Evolutionary conservation across 2,888 invertebrate species (phyloP), one percentile per base, ranked within the genome.

Genomic region (Pseudoips prasinana): DNA sequence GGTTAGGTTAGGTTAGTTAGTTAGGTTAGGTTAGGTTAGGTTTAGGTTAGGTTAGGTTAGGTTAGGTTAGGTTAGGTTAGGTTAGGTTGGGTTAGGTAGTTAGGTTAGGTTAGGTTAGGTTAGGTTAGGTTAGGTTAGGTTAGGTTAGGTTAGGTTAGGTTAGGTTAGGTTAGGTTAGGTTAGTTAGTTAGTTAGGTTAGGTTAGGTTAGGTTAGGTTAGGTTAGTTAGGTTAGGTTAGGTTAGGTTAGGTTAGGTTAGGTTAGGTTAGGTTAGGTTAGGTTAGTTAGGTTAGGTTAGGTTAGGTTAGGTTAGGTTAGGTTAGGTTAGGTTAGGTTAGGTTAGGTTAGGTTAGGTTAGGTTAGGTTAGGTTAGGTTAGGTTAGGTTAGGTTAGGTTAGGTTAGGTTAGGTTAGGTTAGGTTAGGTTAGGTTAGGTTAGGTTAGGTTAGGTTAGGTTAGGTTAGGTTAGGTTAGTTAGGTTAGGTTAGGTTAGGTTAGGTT

Each of bases 161-260:
- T 39, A 37, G 36, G 46, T 41, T 46, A 39, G 41, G 46, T 41
- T 46, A 42, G 41, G 46, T 39, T 46, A 36, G 41, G 46, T 39
- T 46, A 42, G 39, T 39, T 39, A 33, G 42, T 39, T 37, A 33
- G 37, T 34, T 42, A 35, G 35, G 38, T 42, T 42, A 42, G 39
- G 42, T 42, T 41, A 42, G 39, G 42, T 39, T 41, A 42, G 39
- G 42, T 41, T 41, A 41, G 39, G 42, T 41, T 41, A 42, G 36
- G 39, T 39, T 39, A 35, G 43, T 39, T 44, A 39, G 39, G 43
- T 39, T 43, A 39, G 39, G 43, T 41, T 36, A 41, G 41, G 36
- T 29, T 29, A 29, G 26, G 26, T 36, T 41, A 41, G 33, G 36
- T 37, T 33, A 37, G 38, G 34, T 30, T 36, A 33, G 35, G 35